Percentiles rank a stretch among this genome's conserved stretches.
phyloP scores from a whole-genome alignment of 1,140 invertebrate species.

The Drosophila ficusphila region DNA sequence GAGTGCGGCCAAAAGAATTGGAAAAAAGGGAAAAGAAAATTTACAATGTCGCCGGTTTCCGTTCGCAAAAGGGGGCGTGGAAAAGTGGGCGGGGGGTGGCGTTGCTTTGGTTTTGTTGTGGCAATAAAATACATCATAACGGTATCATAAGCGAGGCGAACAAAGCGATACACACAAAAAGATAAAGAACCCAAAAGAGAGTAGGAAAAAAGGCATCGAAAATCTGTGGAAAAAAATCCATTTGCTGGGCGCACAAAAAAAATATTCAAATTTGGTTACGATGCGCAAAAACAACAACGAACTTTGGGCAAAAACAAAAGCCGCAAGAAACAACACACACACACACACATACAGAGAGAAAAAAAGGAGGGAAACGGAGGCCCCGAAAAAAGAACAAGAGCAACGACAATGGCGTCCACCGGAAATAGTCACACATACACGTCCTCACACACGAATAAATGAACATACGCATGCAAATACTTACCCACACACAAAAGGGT shows the following conservation, averaged over 20 bases:
- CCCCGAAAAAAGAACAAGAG: slow-evolving; percentile 39
- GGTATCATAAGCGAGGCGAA: slow-evolving; percentile 80
- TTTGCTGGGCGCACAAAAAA: slow-evolving; percentile 60
- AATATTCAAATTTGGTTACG: slow-evolving; percentile 80
- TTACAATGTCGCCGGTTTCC: slow-evolving; percentile 82
- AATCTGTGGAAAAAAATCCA: slow-evolving; percentile 82
- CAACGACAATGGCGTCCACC: slow-evolving; percentile 76
- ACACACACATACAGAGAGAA: slow-evolving; percentile 34
- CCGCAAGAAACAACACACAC: slow-evolving; percentile 65
- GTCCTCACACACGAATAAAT: slow-evolving; percentile 35
- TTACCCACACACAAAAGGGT: slow-evolving; percentile 64
- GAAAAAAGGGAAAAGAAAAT: slow-evolving; percentile 69
- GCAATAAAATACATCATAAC: slow-evolving; percentile 83
- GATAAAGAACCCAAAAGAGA: slow-evolving; percentile 24
- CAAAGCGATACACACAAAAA: slow-evolving; percentile 68
- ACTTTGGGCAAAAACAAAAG: slow-evolving; percentile 69
- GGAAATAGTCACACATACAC: slow-evolving; percentile 71
- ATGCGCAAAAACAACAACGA: slow-evolving; percentile 74
- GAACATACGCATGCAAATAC: slow-evolving; percentile 27
- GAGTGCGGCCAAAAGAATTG: slow-evolving; percentile 18
- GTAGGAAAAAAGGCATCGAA: slow-evolving; percentile 67
- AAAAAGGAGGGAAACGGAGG: slow-evolving; percentile 33
- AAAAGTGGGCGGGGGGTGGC: slow-evolving; percentile 5
- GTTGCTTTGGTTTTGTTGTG: slow-evolving; percentile 77
- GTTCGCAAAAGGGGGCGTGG: slow-evolving; percentile 22